Evolutionary conservation across 2,113 vertebrate genomes (phyloP).

Genomic region (Reinhardtius hippoglossoides): DNA sequence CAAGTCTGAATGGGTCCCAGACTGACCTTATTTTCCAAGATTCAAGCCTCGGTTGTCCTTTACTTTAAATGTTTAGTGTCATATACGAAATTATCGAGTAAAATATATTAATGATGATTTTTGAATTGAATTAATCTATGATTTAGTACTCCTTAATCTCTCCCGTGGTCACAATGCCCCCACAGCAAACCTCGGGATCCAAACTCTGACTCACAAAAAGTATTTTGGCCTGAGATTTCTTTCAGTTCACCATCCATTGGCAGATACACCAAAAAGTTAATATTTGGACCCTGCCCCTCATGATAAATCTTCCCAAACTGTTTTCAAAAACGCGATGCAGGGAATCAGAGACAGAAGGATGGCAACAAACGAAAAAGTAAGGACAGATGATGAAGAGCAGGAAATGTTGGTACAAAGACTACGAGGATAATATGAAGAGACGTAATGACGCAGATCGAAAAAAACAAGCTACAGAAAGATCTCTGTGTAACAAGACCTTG

Average conservation of each 20-base stretch:
- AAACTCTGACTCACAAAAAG: too few species aligned
- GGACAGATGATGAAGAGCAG: conserved; percentile 11
- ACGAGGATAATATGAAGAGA: conserved; percentile 34
- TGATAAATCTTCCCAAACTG: too few species aligned
- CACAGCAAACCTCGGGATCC: not conserved
- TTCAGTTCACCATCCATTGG: not conserved
- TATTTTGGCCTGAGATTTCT: too few species aligned
- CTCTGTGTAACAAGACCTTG: conserved; percentile 37
- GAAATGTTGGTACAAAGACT: conserved; percentile 12
- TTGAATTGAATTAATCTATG: not conserved
- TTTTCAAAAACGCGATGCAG: not conserved
- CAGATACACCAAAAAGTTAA: not conserved
- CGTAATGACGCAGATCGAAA: conserved; percentile 34
- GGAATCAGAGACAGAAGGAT: not conserved
- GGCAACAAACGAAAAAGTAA: not conserved
- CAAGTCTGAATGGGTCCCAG: too few species aligned
- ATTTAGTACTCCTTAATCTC: not conserved
- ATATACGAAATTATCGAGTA: not conserved
- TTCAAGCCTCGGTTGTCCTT: not conserved
- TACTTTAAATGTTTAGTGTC: not conserved
- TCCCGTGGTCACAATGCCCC: not conserved
- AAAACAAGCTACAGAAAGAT: conserved; percentile 17
- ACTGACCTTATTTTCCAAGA: too few species aligned
- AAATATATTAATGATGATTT: not conserved
- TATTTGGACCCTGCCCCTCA: too few species aligned